phyloP scores from a whole-genome alignment of 2,888 invertebrate genomes.

The Dryobotodes eremita region DNA sequence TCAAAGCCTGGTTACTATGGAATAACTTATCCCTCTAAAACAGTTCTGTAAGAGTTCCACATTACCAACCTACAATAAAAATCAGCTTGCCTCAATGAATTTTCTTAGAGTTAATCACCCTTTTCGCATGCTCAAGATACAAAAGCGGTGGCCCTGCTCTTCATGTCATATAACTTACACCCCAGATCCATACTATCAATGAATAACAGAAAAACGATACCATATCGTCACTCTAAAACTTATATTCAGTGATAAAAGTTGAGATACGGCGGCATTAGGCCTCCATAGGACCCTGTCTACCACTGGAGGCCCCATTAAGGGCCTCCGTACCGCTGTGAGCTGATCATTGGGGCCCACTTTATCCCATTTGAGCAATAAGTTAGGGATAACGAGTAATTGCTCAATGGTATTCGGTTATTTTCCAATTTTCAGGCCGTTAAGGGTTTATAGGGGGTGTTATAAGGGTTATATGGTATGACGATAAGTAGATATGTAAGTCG shows the following conservation, averaged over 20 bases:
- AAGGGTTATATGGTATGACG: constrained; percentile 25
- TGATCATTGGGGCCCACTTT: constrained; percentile 71
- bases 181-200: constrained; percentile 12
- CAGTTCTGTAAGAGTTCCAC: no score
- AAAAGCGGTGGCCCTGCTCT: no score
- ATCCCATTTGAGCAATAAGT: constrained; percentile 74
- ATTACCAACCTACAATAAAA: no score
- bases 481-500: constrained; percentile 7
- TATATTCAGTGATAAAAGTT: constrained; percentile 57
- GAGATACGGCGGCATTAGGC: constrained; percentile 68
- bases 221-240: constrained; percentile 37
- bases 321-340: constrained; percentile 25
- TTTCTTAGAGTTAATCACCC: no score
- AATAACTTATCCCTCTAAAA: background rate
- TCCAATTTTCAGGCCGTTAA: constrained; percentile 60
- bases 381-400: constrained; percentile 75
- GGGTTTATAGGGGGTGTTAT: constrained; percentile 37
- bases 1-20: background rate
- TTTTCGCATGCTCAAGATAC: no score
- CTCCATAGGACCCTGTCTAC: constrained; percentile 61
- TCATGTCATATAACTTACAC: background rate
- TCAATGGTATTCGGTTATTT: constrained; percentile 73
- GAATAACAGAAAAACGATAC: constrained; percentile 41
- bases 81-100: no score
- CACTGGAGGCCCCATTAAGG: constrained; percentile 71